phyloP scores from a whole-genome alignment of 2,113 vertebrate genomes.

The Odontesthes bonariensis region DNA sequence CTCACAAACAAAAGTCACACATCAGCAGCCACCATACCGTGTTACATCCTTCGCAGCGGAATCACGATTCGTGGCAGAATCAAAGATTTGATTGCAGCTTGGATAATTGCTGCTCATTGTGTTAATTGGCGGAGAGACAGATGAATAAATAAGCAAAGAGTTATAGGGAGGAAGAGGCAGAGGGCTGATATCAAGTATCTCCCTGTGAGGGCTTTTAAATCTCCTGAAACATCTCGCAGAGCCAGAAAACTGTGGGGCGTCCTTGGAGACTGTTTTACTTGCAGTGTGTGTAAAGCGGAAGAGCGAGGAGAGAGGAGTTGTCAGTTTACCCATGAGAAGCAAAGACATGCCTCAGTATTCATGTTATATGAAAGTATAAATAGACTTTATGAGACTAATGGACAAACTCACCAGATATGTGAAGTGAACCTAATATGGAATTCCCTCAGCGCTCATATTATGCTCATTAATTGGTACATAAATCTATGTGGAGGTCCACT shows the following conservation, averaged over 20 bases:
- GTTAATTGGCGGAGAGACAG: conserved; percentile 35
- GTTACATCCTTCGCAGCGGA: conserved; percentile 10
- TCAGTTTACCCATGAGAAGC: background rate
- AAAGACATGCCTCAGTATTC: background rate
- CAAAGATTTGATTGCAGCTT: conserved; percentile 26
- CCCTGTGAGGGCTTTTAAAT: conserved; percentile 22
- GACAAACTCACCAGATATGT: background rate
- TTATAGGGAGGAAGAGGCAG: background rate
- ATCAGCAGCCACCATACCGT: background rate
- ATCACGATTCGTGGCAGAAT: conserved; percentile 10
- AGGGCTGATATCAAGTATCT: conserved; percentile 19
- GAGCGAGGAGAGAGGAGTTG: background rate
- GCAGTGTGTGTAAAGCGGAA: conserved; percentile 12
- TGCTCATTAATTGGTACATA: background rate
- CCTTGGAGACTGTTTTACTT: conserved; percentile 36
- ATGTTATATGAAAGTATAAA: background rate
- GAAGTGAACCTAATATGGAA: background rate
- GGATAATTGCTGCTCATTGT: conserved; percentile 8
- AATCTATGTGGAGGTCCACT: background rate
- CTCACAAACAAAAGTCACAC: conserved; percentile 7
- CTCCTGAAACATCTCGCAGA: conserved; percentile 34
- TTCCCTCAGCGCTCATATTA: background rate
- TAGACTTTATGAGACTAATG: too few species aligned
- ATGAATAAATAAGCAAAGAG: background rate
- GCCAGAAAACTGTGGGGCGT: conserved; percentile 1